Evolutionary conservation across 2,797 vertebrate species (phyloP).

Genomic region (Cyclura pinguis): DNA sequence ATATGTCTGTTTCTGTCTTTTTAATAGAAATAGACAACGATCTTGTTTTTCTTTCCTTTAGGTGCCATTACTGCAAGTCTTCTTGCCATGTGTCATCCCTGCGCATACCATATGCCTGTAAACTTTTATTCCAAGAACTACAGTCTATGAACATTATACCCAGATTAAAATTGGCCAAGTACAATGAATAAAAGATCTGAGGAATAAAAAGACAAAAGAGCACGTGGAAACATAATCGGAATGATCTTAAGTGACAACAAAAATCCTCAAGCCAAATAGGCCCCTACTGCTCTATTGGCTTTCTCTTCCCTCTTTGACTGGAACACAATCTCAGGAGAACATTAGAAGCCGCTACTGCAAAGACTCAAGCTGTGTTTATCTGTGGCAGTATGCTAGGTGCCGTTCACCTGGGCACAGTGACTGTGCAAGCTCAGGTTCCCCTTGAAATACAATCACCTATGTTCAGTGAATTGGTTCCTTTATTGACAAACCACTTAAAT

Average conservation of each 20-base stretch:
- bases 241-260: constrained; percentile 21
- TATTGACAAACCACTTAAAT: not conserved
- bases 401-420: constrained; percentile 24
- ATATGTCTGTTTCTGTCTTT: not conserved
- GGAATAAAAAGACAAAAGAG: not conserved
- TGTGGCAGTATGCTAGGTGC: not conserved
- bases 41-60: constrained; percentile 70
- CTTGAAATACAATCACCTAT: not conserved
- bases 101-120: constrained; percentile 97
- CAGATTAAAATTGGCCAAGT: constrained; percentile 93
- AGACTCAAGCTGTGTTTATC: not conserved
- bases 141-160: constrained; percentile 99
- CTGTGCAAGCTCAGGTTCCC: not conserved
- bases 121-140: constrained; percentile 97
- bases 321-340: not conserved
- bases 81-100: constrained; percentile 97
- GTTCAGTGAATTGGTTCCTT: not conserved
- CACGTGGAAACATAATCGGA: not conserved
- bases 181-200: constrained; percentile 90
- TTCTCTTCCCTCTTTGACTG: constrained; percentile 25
- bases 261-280: constrained; percentile 33
- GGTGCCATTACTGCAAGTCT: constrained; percentile 99
- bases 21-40: constrained; percentile 24
- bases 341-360: not conserved
- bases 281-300: constrained; percentile 2